These are phyloP conservation scores for Antennarius striatus DNA, from an alignment of 2,113 vertebrate species.

Conservation along the genomic window DNA sequence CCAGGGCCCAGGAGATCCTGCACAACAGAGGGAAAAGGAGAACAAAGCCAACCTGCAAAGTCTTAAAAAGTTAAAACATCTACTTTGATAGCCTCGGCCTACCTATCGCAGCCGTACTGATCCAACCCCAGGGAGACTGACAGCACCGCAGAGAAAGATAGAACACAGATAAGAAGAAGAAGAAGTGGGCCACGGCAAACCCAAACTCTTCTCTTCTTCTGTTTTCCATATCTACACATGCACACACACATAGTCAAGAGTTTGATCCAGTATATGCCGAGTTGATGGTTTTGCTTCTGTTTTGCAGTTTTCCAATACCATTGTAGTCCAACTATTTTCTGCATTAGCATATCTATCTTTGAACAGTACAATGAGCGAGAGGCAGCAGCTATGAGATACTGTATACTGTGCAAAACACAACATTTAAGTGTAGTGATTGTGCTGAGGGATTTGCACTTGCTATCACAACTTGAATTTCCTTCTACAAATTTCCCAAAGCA, in stretches of 20 bases:
- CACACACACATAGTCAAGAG: slow-evolving; percentile 19
- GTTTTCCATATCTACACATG: slow-evolving; percentile 56
- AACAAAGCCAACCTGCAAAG: slow-evolving; percentile 80
- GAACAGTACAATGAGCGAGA: slow-evolving; percentile 46
- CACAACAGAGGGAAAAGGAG: slow-evolving; percentile 76
- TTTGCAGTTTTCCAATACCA: slow-evolving; percentile 41
- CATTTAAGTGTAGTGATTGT: slow-evolving; percentile 37
- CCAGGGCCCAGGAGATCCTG: slow-evolving; percentile 70
- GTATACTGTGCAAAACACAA: slow-evolving; percentile 51
- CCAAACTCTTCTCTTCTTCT: slow-evolving; percentile 71
- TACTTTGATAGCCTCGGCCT: slow-evolving; percentile 81
- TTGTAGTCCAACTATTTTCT: slow-evolving; percentile 40
- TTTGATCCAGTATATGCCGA: slow-evolving; percentile 47
- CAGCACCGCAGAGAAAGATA: slow-evolving; percentile 68
- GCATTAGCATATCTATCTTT: slow-evolving; percentile 65
- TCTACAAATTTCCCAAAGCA: slow-evolving; percentile 60
- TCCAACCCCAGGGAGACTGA: slow-evolving; percentile 77
- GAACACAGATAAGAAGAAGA: slow-evolving; percentile 59
- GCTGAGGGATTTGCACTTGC: slow-evolving; percentile 57
- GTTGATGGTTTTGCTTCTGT: slow-evolving; percentile 60
- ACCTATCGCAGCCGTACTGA: slow-evolving; percentile 75
- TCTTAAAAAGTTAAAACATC: slow-evolving; percentile 77
- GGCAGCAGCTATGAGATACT: slow-evolving; percentile 22
- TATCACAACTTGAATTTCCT: slow-evolving; percentile 47
- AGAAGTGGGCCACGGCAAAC: slow-evolving; percentile 77